phyloP scores from a whole-genome alignment of 2,113 vertebrate species.

The Oophaga pumilio region DNA sequence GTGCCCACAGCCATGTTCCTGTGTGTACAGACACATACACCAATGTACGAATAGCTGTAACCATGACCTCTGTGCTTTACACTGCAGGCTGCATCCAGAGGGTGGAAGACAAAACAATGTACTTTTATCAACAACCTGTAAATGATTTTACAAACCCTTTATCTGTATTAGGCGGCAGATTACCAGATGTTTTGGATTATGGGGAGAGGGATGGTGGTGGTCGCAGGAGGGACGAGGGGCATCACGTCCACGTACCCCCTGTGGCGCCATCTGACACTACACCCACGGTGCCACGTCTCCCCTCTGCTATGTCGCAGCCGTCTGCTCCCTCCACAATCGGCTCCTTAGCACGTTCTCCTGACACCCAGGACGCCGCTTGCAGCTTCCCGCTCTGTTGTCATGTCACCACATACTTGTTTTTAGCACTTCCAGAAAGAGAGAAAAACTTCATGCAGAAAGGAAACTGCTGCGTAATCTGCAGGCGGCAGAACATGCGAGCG shows the following conservation, averaged over 20 bases:
- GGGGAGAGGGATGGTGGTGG: too few relatives aligned
- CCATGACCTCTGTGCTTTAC: neutral
- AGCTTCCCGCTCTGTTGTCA: neutral
- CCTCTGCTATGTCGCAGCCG: neutral
- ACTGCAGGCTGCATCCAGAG: neutral
- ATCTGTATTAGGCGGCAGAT: too few relatives aligned
- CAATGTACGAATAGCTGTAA: neutral
- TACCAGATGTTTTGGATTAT: neutral
- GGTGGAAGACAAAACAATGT: neutral
- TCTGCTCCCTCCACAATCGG: neutral
- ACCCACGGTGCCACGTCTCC: neutral
- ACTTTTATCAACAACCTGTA: too few relatives aligned
- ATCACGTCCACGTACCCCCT: too few relatives aligned
- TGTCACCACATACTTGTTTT: constrained; percentile 2
- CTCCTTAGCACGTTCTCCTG: constrained; percentile 6
- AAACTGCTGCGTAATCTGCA: neutral
- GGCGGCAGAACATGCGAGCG: neutral
- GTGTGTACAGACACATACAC: too few relatives aligned
- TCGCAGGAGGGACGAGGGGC: neutral
- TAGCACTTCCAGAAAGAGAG: neutral
- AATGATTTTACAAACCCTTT: too few relatives aligned
- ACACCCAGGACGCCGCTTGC: neutral
- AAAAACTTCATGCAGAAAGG: neutral
- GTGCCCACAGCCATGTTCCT: too few relatives aligned
- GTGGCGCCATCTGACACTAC: too few relatives aligned